phyloP scores from a whole-genome alignment of 2,113 vertebrate species.

The Erpornis zantholeuca region DNA sequence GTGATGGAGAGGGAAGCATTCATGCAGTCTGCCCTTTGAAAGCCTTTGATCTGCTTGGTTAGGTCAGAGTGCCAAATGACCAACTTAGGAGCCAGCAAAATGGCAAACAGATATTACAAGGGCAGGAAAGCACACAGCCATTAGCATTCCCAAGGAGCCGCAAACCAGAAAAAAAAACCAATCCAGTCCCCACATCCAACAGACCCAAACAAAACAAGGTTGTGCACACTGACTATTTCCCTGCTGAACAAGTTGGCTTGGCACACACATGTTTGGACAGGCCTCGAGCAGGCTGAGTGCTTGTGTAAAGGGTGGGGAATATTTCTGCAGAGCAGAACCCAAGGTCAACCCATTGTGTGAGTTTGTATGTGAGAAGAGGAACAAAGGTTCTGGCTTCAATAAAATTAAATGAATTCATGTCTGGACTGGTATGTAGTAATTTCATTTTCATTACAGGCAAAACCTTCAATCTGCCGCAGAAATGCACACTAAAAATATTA shows the following conservation, averaged over 20 bases:
- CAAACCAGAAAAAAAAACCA: conserved; percentile 44
- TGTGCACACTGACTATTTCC: conserved; percentile 39
- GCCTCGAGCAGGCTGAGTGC: conserved; percentile 15
- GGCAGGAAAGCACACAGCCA: conserved; percentile 63
- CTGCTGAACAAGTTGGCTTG: conserved; percentile 57
- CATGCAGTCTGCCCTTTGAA: conserved; percentile 13
- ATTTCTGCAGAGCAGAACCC: conserved; percentile 50
- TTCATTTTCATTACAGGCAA: conserved; percentile 46
- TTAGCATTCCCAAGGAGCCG: conserved; percentile 63
- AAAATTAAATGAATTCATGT: conserved; percentile 59
- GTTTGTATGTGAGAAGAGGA: conserved; percentile 28
- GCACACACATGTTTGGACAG: conserved; percentile 51
- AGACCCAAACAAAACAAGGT: conserved; percentile 60
- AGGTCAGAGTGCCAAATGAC: conserved; percentile 59
- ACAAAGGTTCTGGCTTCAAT: conserved; percentile 58
- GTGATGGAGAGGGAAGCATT: conserved; percentile 24
- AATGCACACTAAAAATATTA: conserved; percentile 46
- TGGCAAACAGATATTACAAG: conserved; percentile 65
- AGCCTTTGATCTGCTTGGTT: conserved; percentile 61
- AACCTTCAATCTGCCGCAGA: conserved; percentile 35
- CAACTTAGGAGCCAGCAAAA: conserved; percentile 55
- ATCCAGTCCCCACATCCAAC: conserved; percentile 55
- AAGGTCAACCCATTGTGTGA: conserved; percentile 63
- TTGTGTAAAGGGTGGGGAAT: conserved; percentile 42
- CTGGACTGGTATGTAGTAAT: conserved; percentile 50